These are phyloP conservation scores for Arion vulgaris DNA, from an alignment of 1,140 invertebrate species.

Conservation along the genomic window DNA sequence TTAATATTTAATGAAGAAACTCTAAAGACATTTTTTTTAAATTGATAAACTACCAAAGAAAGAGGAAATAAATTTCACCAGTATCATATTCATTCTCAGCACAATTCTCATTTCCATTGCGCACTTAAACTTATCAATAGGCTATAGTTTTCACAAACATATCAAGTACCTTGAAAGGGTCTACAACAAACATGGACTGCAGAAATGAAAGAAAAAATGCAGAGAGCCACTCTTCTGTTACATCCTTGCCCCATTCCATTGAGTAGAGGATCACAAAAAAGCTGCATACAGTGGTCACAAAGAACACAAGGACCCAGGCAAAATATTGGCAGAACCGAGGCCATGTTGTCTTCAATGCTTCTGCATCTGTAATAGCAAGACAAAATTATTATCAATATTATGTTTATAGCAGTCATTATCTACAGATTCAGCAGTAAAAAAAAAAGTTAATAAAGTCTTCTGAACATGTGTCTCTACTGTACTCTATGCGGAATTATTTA, in stretches of 20 bases:
- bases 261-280: slow-evolving; percentile 63
- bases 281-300: slow-evolving; percentile 44
- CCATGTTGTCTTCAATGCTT: slow-evolving; percentile 41
- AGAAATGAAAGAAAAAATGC: slow-evolving; percentile 63
- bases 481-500: no score
- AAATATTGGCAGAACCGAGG: slow-evolving; percentile 55
- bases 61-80: no score
- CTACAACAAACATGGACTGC: slow-evolving; percentile 56
- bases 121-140: no score
- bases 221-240: slow-evolving; percentile 61
- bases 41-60: no score
- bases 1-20: no score
- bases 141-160: no score
- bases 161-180: slow-evolving; percentile 67
- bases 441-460: not conserved
- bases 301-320: slow-evolving; percentile 52
- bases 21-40: no score
- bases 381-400: not conserved
- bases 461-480: not conserved
- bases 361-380: slow-evolving; percentile 20
- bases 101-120: no score
- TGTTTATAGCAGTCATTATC: not conserved
- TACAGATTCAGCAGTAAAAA: not conserved
- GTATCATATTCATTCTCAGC: no score
- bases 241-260: slow-evolving; percentile 63